A percentile compares a stretch with the other conserved stretches of the same genome.
Evolutionary conservation across 2,797 vertebrate genomes (phyloP).

Genomic region (Oceanodroma leucorhoa): DNA sequence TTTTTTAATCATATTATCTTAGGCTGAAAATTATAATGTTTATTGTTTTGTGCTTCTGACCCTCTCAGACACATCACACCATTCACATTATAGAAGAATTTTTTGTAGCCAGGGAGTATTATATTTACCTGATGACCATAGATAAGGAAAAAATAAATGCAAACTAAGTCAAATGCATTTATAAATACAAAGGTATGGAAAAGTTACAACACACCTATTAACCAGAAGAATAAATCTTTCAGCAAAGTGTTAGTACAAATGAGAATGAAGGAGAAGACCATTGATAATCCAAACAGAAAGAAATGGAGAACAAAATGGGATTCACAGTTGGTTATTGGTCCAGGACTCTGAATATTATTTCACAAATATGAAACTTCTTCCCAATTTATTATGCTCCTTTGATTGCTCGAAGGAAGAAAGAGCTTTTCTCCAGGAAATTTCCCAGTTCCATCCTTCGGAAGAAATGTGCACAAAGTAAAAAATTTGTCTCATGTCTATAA

Average conservation of each 20-base stretch:
- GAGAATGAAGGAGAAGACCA: neutral
- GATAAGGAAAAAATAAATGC: neutral
- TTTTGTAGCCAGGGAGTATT: neutral
- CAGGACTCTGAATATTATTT: neutral
- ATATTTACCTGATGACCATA: neutral
- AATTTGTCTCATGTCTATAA: neutral
- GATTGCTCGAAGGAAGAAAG: neutral
- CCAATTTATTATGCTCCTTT: neutral
- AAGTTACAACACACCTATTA: neutral
- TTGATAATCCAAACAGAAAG: neutral
- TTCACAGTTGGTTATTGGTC: neutral
- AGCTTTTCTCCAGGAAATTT: neutral
- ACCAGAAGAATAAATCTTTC: neutral
- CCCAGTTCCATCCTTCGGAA: neutral
- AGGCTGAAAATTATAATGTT: neutral
- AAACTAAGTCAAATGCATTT: neutral
- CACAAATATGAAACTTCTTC: neutral
- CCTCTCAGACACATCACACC: neutral
- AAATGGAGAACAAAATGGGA: neutral
- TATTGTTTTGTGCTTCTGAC: neutral
- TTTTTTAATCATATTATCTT: neutral
- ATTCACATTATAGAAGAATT: neutral
- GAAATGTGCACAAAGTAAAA: neutral
- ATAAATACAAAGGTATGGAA: neutral
- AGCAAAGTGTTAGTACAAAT: neutral